Evolutionary conservation across 2,888 invertebrate genomes (phyloP), one percentile per base, ranked within the genome.

Genomic region (Criorhina ranunculi): DNA sequence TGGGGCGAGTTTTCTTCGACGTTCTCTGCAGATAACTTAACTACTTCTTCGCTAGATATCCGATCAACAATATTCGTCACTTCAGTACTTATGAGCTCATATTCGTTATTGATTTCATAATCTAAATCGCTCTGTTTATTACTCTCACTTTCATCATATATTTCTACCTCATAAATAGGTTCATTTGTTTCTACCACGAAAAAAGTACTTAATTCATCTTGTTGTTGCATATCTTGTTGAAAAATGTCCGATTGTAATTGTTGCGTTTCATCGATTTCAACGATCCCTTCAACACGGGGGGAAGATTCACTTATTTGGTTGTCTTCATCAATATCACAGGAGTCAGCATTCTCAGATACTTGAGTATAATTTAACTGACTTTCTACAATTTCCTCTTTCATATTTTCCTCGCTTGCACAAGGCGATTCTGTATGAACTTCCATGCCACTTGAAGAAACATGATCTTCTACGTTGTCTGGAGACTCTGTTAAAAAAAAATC

Each of bases 1-100:
- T 40, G 40, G 1, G 17, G 7, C 1, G 17, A 60, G 12, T 44
- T 12, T 11, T 60, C 60, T 17, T 69, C 53, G 2, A 17, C 12
- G 19, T 29, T 60, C 12, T 55, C 78, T 2, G 4, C 11, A 4
- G 11, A 15, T 8, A 44, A 8, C 33, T 15, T 35, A 6, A 19
- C 40, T 7, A 44, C 75, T n/a, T 60, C 53, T 5, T 37, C 51
- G 5, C 5, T 70, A 1, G 29, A 24, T n/a, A 67, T 75, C 40
- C 64, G 60, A 29, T 86, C 77, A 11, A 46, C 15, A 37, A 67
- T 73, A 62, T 51, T 78, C 12, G 46, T 37, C 1, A 73, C 55
- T 60, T 82, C 82, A 8, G 72, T 75, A 24, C 69, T 86, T 29
- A 75, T 40, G 40, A 80, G 42, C 12, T 85, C 76, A 15, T 80